Conservation (phyloP, 1,140 invertebrate genomes). For the Elysia chlorotica region DNA sequence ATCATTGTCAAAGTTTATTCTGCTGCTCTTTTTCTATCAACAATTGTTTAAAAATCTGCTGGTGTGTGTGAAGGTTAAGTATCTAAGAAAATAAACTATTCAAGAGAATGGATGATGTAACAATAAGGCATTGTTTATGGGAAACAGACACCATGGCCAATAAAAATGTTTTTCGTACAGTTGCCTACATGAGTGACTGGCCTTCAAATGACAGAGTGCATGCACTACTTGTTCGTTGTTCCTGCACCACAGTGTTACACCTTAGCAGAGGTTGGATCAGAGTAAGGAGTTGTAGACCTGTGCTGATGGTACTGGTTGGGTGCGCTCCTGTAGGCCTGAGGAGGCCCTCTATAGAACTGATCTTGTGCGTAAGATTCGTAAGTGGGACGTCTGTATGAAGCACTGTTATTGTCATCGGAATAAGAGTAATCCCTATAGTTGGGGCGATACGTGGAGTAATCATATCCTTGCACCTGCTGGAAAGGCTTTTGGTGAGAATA, state of each 20-base stretch:
- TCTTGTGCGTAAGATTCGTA: not conserved
- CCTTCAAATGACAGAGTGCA: not conserved
- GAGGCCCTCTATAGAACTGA: not conserved
- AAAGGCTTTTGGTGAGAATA: not conserved
- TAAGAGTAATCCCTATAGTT: not conserved
- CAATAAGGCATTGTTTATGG: too few relatives aligned
- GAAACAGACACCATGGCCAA: too few relatives aligned
- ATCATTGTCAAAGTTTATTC: too few relatives aligned
- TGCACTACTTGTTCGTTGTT: not conserved
- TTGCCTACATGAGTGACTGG: too few relatives aligned
- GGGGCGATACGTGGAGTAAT: too few relatives aligned
- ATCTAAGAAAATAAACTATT: too few relatives aligned
- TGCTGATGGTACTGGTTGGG: constrained; percentile 9
- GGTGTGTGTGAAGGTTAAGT: too few relatives aligned
- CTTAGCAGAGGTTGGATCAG: constrained; percentile 1
- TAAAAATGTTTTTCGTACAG: too few relatives aligned
- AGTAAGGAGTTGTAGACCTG: not conserved
- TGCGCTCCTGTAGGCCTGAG: not conserved
- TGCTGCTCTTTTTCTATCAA: too few relatives aligned
- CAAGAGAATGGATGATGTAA: too few relatives aligned
- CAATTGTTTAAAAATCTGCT: too few relatives aligned
- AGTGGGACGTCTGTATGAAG: not conserved
- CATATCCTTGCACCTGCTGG: not conserved
- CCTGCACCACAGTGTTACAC: constrained; percentile 7
- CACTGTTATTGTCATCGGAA: not conserved